A percentile compares a stretch with the other conserved stretches of the same genome.
These are phyloP conservation scores for Chrysomela aeneicollis DNA, from an alignment of 2,888 invertebrate species.

Conservation along the genomic window DNA sequence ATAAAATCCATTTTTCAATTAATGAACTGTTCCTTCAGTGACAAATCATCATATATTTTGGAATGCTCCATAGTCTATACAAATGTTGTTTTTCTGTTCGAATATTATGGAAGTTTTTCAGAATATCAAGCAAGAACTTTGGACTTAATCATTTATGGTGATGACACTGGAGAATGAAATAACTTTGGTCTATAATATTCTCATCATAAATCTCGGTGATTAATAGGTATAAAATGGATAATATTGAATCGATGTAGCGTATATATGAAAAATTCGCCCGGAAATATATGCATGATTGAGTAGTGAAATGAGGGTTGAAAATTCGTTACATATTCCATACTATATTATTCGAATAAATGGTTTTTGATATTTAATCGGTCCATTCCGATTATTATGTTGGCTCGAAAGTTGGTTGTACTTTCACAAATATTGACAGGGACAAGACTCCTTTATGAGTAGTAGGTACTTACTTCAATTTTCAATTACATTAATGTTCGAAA, in stretches of 20 bases:
- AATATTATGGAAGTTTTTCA: background rate
- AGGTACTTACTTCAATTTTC: too few species aligned
- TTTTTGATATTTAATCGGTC: too few species aligned
- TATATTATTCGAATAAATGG: too few species aligned
- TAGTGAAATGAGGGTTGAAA: too few species aligned
- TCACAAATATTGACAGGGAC: too few species aligned
- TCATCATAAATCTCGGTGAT: background rate
- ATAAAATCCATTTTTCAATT: background rate
- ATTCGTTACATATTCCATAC: too few species aligned
- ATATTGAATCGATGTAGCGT: background rate
- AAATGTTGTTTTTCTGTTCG: background rate
- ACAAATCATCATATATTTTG: background rate
- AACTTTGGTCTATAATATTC: background rate
- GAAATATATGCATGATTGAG: too few species aligned
- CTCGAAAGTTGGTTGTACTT: too few species aligned
- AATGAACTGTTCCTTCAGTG: background rate
- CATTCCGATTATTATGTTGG: too few species aligned
- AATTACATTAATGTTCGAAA: too few species aligned
- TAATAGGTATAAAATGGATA: background rate
- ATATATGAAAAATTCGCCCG: too few species aligned
- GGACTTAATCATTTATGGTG: background rate
- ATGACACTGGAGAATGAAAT: background rate
- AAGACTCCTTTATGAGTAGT: too few species aligned
- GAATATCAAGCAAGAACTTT: background rate
- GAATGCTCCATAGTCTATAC: background rate